Evolutionary conservation across 2,113 vertebrate species (phyloP), one percentile per base, ranked within the genome.

Genomic region (Cranoglanis bouderius): DNA sequence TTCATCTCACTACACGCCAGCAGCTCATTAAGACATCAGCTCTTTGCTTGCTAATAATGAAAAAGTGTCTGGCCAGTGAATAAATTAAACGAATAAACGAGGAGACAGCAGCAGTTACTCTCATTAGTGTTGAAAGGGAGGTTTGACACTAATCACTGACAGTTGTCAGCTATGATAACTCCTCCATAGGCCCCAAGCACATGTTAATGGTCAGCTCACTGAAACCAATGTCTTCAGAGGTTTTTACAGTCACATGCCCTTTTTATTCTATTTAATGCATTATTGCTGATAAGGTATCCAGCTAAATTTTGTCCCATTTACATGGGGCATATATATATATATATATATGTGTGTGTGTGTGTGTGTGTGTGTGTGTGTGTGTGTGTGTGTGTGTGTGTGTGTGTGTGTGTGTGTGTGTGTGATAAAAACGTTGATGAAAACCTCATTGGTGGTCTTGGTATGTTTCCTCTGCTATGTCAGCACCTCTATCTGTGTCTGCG

Each of bases 401-500:
- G n/a, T n/a, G n/a, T n/a, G n/a, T n/a, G n/a, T n/a, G n/a, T n/a
- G n/a, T n/a, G n/a, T n/a, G n/a, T n/a, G n/a, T 57, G 38, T 78
- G 49, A 65, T 70, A 80, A 82, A 88, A 90, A 67, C 38, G 77
- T 88, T 83, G 35, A 84, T 80, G 24, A 55, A 83, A 86, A 53
- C n/a, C 29, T 46, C 21, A 77, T 29, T 49, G 9, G 9, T 49
- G 46, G 46, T 49, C 35, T 51, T 51, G 57, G 21, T 74, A 40
- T 53, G 21, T 67, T 57, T 87, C 24, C 19, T 46, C n/a, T 43
- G 61, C 19, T 29, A 46, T 75, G 51, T 38, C 46, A 86, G 72
- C 18, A 83, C 57, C 53, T 7, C 53, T 7, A 3, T 8, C 40
- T 80, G 46, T 87, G 43, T 87, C 74, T 81, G 53, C 7, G 19